phyloP scores from a whole-genome alignment of 2,888 invertebrate species.

The Drosophila affinis region DNA sequence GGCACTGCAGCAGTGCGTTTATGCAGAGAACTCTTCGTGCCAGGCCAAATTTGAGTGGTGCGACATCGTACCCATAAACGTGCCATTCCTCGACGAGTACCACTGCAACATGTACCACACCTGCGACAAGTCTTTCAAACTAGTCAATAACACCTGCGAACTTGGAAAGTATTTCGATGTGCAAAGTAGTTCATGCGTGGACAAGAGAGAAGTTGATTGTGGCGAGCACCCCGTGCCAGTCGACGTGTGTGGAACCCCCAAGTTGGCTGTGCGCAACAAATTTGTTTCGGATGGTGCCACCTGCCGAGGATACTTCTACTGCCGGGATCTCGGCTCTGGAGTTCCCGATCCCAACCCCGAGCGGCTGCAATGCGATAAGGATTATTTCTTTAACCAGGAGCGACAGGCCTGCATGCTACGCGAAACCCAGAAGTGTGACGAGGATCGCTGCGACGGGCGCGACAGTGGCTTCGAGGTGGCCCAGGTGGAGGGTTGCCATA shows the following conservation, averaged over 20 bases:
- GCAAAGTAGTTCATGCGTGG: conserved; percentile 44
- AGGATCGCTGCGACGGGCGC: conserved; percentile 72
- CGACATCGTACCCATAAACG: conserved; percentile 55
- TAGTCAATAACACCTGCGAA: conserved; percentile 37
- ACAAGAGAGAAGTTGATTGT: conserved; percentile 64
- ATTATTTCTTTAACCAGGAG: conserved; percentile 63
- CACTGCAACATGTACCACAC: conserved; percentile 68
- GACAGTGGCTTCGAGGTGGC: conserved; percentile 50
- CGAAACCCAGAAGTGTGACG: conserved; percentile 44
- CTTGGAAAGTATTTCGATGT: conserved; percentile 63
- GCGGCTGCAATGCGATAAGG: conserved; percentile 62
- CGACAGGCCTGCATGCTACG: conserved; percentile 57
- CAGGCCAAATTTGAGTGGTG: conserved; percentile 62
- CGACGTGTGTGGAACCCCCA: conserved; percentile 70
- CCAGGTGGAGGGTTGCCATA: conserved; percentile 54
- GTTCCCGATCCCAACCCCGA: conserved; percentile 65
- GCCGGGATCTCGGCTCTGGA: conserved; percentile 66
- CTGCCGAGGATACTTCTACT: conserved; percentile 78
- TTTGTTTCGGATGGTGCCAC: conserved; percentile 74
- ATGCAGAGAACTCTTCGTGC: conserved; percentile 55
- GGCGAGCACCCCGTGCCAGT: conserved; percentile 65
- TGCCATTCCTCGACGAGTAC: conserved; percentile 57
- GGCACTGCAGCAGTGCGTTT: conserved; percentile 52
- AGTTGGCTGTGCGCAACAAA: conserved; percentile 63
- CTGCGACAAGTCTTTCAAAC: conserved; percentile 43